Evolutionary conservation across 2,113 vertebrate genomes (phyloP), one percentile per base, ranked within the genome.

Genomic region (Phrynocephalus versicolor): DNA sequence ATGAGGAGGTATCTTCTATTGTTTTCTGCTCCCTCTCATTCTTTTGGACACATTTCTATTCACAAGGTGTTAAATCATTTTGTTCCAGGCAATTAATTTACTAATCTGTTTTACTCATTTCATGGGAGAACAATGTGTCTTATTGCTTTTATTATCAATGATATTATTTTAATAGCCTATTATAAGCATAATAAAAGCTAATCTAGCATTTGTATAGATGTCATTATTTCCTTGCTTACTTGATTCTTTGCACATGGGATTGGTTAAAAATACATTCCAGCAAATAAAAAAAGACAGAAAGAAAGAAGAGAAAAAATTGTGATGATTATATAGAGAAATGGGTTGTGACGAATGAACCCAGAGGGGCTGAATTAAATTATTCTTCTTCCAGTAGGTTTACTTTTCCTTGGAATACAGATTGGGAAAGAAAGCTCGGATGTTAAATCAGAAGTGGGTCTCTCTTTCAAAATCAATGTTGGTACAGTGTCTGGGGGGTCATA

Each of bases 61-160:
- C 30, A 75, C n/a, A 79, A 89, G 85, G 85, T 60, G 13, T 85
- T 86, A 84, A 87, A 76, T 62, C 82, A 86, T 89, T 75, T 60
- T 74, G 6, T 51, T 93, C 83, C 87, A 89, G 83, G 75, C 86
- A 87, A 87, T 5, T 25, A 77, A 57, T 57, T 83, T 51, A 6
- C 74, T 78, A 88, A 87, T 78, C 74, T 88, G 21, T 35, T 89
- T 39, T 89, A 76, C 2, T 3, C 0, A 0, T 77, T 83, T 89
- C 88, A 81, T 82, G 65, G 83, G 65, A 79, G 64, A 83, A 83
- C 81, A 79, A 76, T 37, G 6, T 27, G 85, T 78, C 83, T 84
- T 57, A 84, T 76, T 81, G 23, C 45, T 71, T 84, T 33, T 57
- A 41, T 45, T 89, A 79, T 75, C 60, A 70, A 55, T 75, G 73